These are phyloP conservation scores for Varanus salvator DNA, from an alignment of 2,113 vertebrate species.

Conservation along the genomic window DNA sequence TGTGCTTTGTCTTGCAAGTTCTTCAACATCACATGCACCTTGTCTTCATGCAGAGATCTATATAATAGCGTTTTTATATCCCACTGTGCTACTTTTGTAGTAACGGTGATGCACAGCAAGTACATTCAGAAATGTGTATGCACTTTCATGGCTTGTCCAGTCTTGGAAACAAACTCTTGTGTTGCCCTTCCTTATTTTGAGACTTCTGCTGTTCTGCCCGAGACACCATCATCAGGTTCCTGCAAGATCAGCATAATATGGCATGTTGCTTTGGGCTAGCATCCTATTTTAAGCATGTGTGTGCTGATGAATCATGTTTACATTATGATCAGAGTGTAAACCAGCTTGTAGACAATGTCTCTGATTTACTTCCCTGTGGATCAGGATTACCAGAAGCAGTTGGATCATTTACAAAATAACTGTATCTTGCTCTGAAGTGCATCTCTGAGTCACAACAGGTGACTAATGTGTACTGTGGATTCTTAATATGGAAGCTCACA, in stretches of 20 bases:
- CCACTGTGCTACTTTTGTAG: neutral
- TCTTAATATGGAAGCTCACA: conserved; percentile 8
- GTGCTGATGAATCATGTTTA: neutral
- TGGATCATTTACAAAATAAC: conserved; percentile 54
- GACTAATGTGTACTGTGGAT: conserved; percentile 48
- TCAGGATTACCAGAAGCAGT: conserved; percentile 4
- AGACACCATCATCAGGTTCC: conserved; percentile 8
- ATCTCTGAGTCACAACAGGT: conserved; percentile 60
- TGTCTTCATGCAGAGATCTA: neutral
- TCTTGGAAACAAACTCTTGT: too few species aligned
- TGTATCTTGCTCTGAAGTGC: conserved; percentile 43
- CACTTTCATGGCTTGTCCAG: neutral
- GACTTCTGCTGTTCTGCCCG: neutral
- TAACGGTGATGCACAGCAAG: too few species aligned
- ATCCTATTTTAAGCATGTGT: neutral
- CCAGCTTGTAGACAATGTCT: neutral
- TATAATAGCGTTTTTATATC: neutral
- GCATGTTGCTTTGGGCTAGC: neutral
- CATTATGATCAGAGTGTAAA: conserved; percentile 9
- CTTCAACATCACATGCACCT: neutral
- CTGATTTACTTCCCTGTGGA: neutral
- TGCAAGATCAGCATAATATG: neutral
- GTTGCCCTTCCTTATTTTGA: neutral
- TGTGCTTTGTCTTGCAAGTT: neutral
- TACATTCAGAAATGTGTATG: neutral